phyloP scores from a whole-genome alignment of 2,888 invertebrate species.

The Neoaliturus tenellus region DNA sequence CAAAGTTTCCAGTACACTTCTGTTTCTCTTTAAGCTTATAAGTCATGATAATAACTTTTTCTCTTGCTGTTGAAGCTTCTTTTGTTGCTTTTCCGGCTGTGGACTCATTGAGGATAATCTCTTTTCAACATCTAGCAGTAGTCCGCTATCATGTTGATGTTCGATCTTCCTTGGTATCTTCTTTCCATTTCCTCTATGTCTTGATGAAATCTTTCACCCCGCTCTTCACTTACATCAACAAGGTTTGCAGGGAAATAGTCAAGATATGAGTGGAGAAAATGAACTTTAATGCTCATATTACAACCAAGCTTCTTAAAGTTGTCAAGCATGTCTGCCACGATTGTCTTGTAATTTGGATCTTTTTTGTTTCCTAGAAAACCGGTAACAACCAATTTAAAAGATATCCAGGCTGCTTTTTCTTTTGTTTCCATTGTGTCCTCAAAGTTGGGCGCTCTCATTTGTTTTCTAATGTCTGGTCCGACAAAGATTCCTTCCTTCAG shows the following conservation, averaged over 20 bases:
- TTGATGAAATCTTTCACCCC: background rate
- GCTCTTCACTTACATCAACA: too few species aligned
- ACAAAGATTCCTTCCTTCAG: conserved; percentile 51
- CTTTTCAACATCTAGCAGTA: background rate
- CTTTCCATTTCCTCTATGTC: conserved; percentile 26
- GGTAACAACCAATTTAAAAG: conserved; percentile 57
- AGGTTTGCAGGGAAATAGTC: too few species aligned
- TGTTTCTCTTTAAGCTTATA: too few species aligned
- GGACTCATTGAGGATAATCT: too few species aligned
- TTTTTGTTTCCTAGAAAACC: conserved; percentile 58
- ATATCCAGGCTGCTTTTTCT: conserved; percentile 58
- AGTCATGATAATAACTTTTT: too few species aligned
- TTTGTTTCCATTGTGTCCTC: conserved; percentile 45
- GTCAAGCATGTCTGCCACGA: conserved; percentile 57
- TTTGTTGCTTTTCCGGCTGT: too few species aligned
- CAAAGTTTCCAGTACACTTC: too few species aligned
- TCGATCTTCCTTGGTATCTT: conserved; percentile 29
- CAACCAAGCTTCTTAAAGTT: conserved; percentile 53
- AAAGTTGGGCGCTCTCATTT: conserved; percentile 57
- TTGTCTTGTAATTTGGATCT: conserved; percentile 59
- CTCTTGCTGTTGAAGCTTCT: too few species aligned
- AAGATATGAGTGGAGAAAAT: background rate
- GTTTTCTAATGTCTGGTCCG: conserved; percentile 57
- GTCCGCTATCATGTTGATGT: conserved; percentile 21
- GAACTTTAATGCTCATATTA: conserved; percentile 54